phyloP scores from a whole-genome alignment of 1,140 invertebrate species.

The Drosophila kanapiae region DNA sequence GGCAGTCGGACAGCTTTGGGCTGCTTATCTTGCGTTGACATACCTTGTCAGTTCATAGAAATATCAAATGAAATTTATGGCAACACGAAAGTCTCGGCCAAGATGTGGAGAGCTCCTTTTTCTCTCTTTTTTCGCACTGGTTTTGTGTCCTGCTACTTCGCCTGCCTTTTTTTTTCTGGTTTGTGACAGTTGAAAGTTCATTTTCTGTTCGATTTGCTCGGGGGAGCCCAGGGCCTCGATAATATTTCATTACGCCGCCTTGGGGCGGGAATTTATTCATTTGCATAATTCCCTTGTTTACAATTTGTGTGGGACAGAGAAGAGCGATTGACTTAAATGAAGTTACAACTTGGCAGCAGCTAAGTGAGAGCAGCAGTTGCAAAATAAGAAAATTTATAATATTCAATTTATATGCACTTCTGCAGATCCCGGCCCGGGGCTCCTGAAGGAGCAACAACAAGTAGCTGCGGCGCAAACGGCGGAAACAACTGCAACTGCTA shows the following conservation, averaged over 20 bases:
- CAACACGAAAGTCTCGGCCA: constrained; percentile 31
- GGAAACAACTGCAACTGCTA: constrained; percentile 66
- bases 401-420: constrained; percentile 84
- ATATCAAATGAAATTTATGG: constrained; percentile 77
- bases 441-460: constrained; percentile 40
- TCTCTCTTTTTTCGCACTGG: not conserved
- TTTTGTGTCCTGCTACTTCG: not conserved
- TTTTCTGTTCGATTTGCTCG: constrained; percentile 46
- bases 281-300: constrained; percentile 84
- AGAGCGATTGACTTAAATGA: constrained; percentile 82
- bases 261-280: constrained; percentile 60
- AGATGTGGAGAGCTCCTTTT: constrained; percentile 9
- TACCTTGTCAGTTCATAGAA: constrained; percentile 80
- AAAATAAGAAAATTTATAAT: constrained; percentile 79
- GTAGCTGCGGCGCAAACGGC: constrained; percentile 17
- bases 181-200: constrained; percentile 36
- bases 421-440: constrained; percentile 17
- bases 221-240: constrained; percentile 13
- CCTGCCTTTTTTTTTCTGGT: not conserved
- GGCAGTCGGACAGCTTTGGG: constrained; percentile 40
- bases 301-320: constrained; percentile 60
- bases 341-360: constrained; percentile 78
- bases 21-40: constrained; percentile 79
- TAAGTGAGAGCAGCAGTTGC: constrained; percentile 71
- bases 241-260: constrained; percentile 45